Evolutionary conservation across 35 echinoderm and acorn worm species (phyloP).

Genomic region (Eucidaris tribuloides): DNA sequence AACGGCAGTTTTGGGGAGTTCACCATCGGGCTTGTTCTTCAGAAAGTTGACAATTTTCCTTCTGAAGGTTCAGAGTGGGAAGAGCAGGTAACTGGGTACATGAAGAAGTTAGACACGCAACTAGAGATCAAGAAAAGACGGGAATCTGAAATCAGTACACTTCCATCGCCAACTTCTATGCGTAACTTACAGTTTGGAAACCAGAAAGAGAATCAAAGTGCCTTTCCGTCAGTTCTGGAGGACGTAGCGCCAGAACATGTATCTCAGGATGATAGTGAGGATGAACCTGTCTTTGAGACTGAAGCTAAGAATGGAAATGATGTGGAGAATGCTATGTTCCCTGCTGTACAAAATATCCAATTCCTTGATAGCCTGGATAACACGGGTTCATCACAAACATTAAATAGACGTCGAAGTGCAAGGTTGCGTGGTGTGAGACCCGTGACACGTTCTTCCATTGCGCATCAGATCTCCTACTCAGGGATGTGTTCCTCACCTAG

Average conservation of each 20-base stretch:
- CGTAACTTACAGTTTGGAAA: background rate
- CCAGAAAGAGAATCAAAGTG: slow-evolving; percentile 29
- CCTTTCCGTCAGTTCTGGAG: slow-evolving; percentile 5
- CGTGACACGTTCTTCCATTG: background rate
- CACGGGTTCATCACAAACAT: too few relatives aligned
- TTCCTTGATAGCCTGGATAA: too few relatives aligned
- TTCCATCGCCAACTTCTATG: slow-evolving; percentile 6
- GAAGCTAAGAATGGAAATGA: background rate
- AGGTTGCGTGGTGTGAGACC: background rate
- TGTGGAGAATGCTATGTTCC: background rate
- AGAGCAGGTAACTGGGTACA: slow-evolving; percentile 66
- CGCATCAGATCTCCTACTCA: background rate
- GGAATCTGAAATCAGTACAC: slow-evolving; percentile 17
- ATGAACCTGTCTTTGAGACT: background rate
- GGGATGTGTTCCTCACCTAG: background rate
- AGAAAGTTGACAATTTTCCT: slow-evolving; percentile 65
- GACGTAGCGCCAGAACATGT: background rate
- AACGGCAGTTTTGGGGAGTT: slow-evolving; percentile 41
- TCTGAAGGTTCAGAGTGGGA: slow-evolving; percentile 88
- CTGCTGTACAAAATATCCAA: too few relatives aligned
- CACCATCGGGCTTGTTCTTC: slow-evolving; percentile 55
- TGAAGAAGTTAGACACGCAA: slow-evolving; percentile 68
- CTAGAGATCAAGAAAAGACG: slow-evolving; percentile 48
- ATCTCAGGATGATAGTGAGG: slow-evolving; percentile 1
- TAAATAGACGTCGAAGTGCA: slow-evolving; percentile 16